A percentile compares a stretch with the other conserved stretches of the same genome.
phyloP scores from a whole-genome alignment of 1,140 invertebrate species.

The Cydia splendana region DNA sequence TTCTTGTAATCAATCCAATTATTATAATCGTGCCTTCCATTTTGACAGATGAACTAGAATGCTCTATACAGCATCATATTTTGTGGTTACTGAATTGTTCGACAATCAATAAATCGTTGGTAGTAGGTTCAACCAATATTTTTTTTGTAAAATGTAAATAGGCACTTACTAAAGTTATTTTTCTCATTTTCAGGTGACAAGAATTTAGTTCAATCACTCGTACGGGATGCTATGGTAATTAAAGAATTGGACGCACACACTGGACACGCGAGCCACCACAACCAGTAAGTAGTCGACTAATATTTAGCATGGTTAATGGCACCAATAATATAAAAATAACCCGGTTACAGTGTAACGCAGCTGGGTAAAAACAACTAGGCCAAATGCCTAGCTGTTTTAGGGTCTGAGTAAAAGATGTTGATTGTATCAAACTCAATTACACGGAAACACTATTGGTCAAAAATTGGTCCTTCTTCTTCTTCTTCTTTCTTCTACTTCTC shows the following conservation, averaged over 20 bases:
- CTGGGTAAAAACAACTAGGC: not conserved
- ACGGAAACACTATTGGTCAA: not conserved
- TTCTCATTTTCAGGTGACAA: slow-evolving; percentile 84
- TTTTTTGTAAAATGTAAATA: too few relatives aligned
- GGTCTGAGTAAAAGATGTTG: not conserved
- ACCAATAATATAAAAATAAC: slow-evolving; percentile 22
- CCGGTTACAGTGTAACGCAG: not conserved
- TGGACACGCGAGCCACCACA: slow-evolving; percentile 71
- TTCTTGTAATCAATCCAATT: too few relatives aligned
- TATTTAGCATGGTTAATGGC: slow-evolving; percentile 45
- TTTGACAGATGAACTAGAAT: too few relatives aligned
- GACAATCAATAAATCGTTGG: too few relatives aligned
- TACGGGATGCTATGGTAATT: slow-evolving; percentile 90
- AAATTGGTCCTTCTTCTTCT: too few relatives aligned
- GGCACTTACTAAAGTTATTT: not conserved
- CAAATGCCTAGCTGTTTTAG: not conserved
- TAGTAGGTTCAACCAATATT: too few relatives aligned
- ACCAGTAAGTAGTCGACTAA: slow-evolving; percentile 67
- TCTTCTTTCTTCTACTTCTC: too few relatives aligned
- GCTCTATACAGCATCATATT: too few relatives aligned
- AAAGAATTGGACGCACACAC: slow-evolving; percentile 86
- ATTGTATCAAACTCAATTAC: not conserved
- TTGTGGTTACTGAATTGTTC: too few relatives aligned
- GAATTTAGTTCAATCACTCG: slow-evolving; percentile 89
- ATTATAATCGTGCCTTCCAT: too few relatives aligned